These are phyloP conservation scores for Burhinus oedicnemus DNA, from an alignment of 2,113 vertebrate genomes.

Conservation along the genomic window DNA sequence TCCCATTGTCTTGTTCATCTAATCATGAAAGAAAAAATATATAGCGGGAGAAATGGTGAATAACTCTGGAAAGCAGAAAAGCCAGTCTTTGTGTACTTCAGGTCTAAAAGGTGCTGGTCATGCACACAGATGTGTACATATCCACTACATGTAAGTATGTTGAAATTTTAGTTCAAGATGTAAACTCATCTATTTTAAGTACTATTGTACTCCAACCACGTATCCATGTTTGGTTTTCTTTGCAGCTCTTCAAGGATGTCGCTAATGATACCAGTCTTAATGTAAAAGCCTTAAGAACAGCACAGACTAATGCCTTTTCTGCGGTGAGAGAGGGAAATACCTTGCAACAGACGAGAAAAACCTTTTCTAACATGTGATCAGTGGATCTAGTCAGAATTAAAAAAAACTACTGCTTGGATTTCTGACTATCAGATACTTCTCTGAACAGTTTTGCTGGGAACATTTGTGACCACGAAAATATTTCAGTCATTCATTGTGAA, in stretches of 20 bases:
- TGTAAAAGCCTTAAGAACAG: not conserved
- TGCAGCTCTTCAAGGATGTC: not conserved
- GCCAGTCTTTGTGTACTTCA: not conserved
- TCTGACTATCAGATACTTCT: not conserved
- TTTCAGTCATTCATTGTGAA: constrained; percentile 33
- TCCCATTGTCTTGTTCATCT: not conserved
- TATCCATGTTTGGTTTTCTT: not conserved
- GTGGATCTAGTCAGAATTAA: not conserved
- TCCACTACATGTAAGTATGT: not conserved
- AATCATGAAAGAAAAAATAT: not conserved
- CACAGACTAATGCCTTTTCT: not conserved
- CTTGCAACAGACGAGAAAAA: not conserved
- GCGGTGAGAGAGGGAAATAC: not conserved
- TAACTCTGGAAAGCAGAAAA: not conserved
- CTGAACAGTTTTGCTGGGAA: not conserved
- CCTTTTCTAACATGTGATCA: not conserved
- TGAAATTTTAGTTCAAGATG: not conserved
- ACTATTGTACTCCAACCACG: not conserved
- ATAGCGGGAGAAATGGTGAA: not conserved
- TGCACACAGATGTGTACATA: not conserved
- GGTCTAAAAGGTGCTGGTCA: too few species aligned
- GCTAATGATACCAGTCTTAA: not conserved
- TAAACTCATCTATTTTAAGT: not conserved
- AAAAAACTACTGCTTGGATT: not conserved
- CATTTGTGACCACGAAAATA: constrained; percentile 27